These are phyloP conservation scores for Bombyx mori DNA, from an alignment of 1,140 invertebrate species.

Conservation along the genomic window DNA sequence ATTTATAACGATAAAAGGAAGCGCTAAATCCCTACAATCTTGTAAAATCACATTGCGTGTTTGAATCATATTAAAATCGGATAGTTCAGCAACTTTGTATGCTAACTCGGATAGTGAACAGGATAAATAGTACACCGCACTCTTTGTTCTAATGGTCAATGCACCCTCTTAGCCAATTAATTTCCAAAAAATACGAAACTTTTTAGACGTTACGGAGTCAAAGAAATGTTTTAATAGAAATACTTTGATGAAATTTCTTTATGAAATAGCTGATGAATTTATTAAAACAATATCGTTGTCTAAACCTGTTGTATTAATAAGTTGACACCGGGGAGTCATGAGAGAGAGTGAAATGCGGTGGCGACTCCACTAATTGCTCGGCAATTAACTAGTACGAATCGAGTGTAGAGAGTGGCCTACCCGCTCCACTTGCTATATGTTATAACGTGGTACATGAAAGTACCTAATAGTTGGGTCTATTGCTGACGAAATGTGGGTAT, in stretches of 20 bases:
- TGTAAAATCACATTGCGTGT: too few relatives aligned
- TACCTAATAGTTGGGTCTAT: slow-evolving; percentile 31
- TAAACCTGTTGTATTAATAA: too few relatives aligned
- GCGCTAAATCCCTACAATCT: too few relatives aligned
- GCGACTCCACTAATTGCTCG: slow-evolving; percentile 46
- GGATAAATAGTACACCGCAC: slow-evolving; percentile 1
- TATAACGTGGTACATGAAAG: slow-evolving; percentile 46
- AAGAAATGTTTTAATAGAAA: neutral
- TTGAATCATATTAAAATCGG: too few relatives aligned
- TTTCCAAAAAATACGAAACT: too few relatives aligned
- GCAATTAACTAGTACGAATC: slow-evolving; percentile 58
- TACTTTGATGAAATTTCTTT: too few relatives aligned
- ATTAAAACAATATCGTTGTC: too few relatives aligned
- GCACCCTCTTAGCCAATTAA: neutral
- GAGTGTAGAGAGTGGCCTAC: slow-evolving; percentile 58
- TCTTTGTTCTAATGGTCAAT: slow-evolving; percentile 5
- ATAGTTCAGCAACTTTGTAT: too few relatives aligned
- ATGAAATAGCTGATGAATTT: too few relatives aligned
- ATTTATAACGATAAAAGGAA: too few relatives aligned
- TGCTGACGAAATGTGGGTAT: slow-evolving; percentile 22
- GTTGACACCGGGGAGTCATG: neutral
- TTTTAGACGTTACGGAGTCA: neutral
- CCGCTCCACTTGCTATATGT: slow-evolving; percentile 64
- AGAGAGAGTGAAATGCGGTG: slow-evolving; percentile 54
- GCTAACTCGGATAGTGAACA: neutral